Evolutionary conservation across 2,113 vertebrate genomes (phyloP).

Genomic region (Oncorhynchus kisutch): DNA sequence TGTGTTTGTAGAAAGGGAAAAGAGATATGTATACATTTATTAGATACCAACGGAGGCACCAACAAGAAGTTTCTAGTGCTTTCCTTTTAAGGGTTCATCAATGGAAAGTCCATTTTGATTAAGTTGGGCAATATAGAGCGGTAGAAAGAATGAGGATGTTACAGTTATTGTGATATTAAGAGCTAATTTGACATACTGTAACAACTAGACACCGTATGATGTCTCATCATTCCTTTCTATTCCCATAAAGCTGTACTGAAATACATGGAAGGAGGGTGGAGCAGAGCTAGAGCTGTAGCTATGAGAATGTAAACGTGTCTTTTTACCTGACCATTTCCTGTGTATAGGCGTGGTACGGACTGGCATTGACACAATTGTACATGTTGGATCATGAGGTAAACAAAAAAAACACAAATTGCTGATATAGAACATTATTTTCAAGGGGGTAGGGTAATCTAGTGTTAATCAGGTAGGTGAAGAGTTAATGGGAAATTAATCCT

Average conservation of each 20-base stretch:
- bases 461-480: not conserved
- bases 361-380: conserved; percentile 42
- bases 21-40: not conserved
- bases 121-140: too few relatives aligned
- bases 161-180: not conserved
- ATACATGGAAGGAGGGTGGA: not conserved
- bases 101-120: too few relatives aligned
- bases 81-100: not conserved
- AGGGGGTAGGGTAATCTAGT: not conserved
- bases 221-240: not conserved
- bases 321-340: conserved; percentile 76
- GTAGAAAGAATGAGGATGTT: not conserved
- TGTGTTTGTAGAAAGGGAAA: not conserved
- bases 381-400: conserved; percentile 46
- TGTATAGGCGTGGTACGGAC: conserved; percentile 74
- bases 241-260: not conserved
- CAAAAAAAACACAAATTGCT: conserved; percentile 38
- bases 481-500: not conserved
- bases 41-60: not conserved
- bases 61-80: not conserved
- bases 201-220: not conserved
- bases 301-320: conserved; percentile 29
- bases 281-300: conserved; percentile 20
- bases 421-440: not conserved
- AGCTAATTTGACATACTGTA: not conserved